phyloP scores from a whole-genome alignment of 2,113 vertebrate species.

The Morone chrysops region DNA sequence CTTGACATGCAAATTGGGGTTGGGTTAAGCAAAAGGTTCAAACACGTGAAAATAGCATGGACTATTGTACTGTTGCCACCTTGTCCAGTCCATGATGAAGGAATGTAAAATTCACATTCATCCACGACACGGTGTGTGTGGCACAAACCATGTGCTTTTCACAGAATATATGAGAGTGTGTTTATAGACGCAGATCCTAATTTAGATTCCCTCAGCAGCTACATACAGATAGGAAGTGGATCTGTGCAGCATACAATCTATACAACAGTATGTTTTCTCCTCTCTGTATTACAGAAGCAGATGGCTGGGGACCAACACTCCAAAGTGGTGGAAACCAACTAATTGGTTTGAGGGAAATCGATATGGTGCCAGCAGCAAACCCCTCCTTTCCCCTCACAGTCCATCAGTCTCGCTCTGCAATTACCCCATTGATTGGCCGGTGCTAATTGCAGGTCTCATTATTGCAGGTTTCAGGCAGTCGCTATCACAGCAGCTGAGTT shows the following conservation, averaged over 20 bases:
- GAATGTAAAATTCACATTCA: not conserved
- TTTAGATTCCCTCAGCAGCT: slow-evolving; percentile 51
- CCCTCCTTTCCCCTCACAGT: slow-evolving; percentile 68
- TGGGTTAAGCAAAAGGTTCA: too few relatives aligned
- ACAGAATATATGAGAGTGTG: slow-evolving; percentile 24
- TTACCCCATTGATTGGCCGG: slow-evolving; percentile 82
- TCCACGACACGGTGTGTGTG: not conserved
- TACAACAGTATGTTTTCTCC: slow-evolving; percentile 48
- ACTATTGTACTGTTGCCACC: not conserved
- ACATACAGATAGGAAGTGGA: slow-evolving; percentile 29
- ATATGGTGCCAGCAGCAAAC: slow-evolving; percentile 75
- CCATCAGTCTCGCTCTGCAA: slow-evolving; percentile 78
- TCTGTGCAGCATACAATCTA: slow-evolving; percentile 37
- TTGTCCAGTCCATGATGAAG: not conserved
- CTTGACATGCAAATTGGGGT: not conserved
- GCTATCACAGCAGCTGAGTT: slow-evolving; percentile 49
- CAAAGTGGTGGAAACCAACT: slow-evolving; percentile 77
- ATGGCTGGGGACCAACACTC: slow-evolving; percentile 78
- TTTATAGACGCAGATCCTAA: slow-evolving; percentile 38
- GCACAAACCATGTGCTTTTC: not conserved
- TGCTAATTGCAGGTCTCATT: slow-evolving; percentile 80
- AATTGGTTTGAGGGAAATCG: slow-evolving; percentile 85
- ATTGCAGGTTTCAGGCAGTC: slow-evolving; percentile 68
- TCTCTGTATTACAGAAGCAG: slow-evolving; percentile 73
- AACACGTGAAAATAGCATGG: not conserved